Percentiles rank a stretch among this genome's conserved stretches.
Conservation (phyloP, 2,113 vertebrate genomes). For the Dipodomys merriami region DNA sequence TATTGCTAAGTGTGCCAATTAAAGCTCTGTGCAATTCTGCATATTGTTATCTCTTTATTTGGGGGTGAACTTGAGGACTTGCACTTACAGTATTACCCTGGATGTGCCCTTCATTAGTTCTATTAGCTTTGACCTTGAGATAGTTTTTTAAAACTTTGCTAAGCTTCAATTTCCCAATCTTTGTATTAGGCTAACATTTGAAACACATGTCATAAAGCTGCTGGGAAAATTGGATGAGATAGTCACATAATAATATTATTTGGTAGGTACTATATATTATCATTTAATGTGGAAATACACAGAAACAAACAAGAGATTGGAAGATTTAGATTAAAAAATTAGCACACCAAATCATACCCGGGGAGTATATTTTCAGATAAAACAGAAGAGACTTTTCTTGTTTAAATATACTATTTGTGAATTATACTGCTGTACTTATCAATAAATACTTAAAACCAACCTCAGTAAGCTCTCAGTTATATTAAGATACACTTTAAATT, state of each 20-base stretch:
- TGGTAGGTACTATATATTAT: neutral
- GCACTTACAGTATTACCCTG: neutral
- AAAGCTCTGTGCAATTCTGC: too few species aligned
- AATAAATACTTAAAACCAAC: conserved; percentile 64
- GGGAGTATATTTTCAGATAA: conserved; percentile 14
- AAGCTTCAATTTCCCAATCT: conserved; percentile 15
- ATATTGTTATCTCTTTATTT: neutral
- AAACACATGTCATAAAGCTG: neutral
- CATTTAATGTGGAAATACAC: neutral
- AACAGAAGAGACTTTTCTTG: neutral
- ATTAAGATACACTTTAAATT: conserved; percentile 70
- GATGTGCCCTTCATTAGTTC: neutral
- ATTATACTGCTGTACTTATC: conserved; percentile 50
- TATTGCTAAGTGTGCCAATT: too few species aligned
- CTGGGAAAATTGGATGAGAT: neutral
- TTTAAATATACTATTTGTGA: conserved; percentile 36
- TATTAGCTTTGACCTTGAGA: neutral
- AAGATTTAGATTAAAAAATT: conserved; percentile 9
- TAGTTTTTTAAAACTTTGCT: neutral
- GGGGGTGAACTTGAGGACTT: neutral
- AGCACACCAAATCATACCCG: neutral
- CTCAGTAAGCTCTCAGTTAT: conserved; percentile 42
- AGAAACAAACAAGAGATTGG: neutral
- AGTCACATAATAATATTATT: neutral
- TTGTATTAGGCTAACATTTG: conserved; percentile 40